phyloP scores from a whole-genome alignment of 2,888 invertebrate genomes.

The Drosophila mimetica region DNA sequence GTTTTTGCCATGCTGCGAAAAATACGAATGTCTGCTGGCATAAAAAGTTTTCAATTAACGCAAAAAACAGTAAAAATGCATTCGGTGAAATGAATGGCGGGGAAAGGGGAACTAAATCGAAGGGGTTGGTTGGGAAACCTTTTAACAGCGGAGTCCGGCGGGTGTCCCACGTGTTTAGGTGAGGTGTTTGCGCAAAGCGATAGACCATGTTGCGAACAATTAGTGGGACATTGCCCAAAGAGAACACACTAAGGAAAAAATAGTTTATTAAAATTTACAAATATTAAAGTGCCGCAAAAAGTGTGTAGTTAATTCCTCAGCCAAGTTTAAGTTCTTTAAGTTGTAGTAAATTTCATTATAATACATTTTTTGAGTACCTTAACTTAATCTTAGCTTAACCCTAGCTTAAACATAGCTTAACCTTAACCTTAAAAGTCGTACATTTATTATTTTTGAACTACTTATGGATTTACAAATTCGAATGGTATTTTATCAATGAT shows the following conservation, averaged over 20 bases:
- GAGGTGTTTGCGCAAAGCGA: constrained; percentile 61
- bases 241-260: constrained; percentile 8
- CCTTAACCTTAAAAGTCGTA: too few species aligned
- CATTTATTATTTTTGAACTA: too few species aligned
- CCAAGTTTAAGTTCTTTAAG: too few species aligned
- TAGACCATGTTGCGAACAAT: constrained; percentile 65
- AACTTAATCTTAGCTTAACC: too few species aligned
- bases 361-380: too few species aligned
- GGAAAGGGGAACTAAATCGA: neutral
- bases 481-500: too few species aligned
- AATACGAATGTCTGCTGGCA: constrained; percentile 62
- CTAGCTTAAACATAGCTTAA: too few species aligned
- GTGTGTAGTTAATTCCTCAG: too few species aligned
- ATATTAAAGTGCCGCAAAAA: too few species aligned
- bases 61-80: constrained; percentile 69
- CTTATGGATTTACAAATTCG: too few species aligned
- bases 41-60: constrained; percentile 76
- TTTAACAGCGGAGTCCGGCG: constrained; percentile 57
- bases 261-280: too few species aligned
- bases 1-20: constrained; percentile 52
- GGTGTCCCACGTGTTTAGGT: constrained; percentile 29
- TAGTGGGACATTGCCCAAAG: constrained; percentile 63
- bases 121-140: constrained; percentile 45
- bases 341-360: too few species aligned
- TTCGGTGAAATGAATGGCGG: constrained; percentile 16